These are phyloP conservation scores for Drosophila trapezifrons DNA, from an alignment of 1,140 invertebrate genomes.

Conservation along the genomic window DNA sequence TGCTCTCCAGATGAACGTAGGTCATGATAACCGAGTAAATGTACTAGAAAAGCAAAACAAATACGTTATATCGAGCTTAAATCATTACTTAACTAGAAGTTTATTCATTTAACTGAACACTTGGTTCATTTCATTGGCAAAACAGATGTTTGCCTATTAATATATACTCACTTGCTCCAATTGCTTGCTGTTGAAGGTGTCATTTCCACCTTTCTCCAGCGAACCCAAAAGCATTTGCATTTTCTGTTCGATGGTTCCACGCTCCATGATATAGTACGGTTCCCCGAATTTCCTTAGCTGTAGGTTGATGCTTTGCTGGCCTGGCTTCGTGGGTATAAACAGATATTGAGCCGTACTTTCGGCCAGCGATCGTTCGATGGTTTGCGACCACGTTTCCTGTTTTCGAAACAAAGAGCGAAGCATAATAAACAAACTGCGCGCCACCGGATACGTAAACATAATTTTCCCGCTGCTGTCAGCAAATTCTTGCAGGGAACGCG, in stretches of 20 bases:
- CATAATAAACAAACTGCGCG: constrained; percentile 40
- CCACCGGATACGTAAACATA: constrained; percentile 48
- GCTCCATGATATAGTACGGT: constrained; percentile 76
- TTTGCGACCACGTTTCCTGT: constrained; percentile 77
- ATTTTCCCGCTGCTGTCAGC: constrained; percentile 44
- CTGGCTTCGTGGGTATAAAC: constrained; percentile 67
- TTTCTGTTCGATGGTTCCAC: constrained; percentile 74
- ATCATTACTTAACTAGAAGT: not conserved
- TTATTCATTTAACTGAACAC: not conserved
- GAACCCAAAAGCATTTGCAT: constrained; percentile 66
- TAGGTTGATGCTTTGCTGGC: constrained; percentile 62
- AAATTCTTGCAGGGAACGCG: constrained; percentile 39
- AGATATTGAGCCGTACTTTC: constrained; percentile 75
- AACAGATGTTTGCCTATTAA: not conserved
- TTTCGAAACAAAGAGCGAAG: constrained; percentile 25
- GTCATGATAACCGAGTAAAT: constrained; percentile 79
- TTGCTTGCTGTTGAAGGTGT: constrained; percentile 70
- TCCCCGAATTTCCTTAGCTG: constrained; percentile 63
- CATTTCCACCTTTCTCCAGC: constrained; percentile 42
- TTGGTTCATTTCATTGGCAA: no score
- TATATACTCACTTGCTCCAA: constrained; percentile 63
- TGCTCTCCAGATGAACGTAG: constrained; percentile 71
- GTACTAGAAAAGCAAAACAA: constrained; percentile 53
- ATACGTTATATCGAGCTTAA: not conserved
- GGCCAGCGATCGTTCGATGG: constrained; percentile 71